These are phyloP conservation scores for Netelia virgata DNA, from an alignment of 2,888 invertebrate species.

Conservation along the genomic window DNA sequence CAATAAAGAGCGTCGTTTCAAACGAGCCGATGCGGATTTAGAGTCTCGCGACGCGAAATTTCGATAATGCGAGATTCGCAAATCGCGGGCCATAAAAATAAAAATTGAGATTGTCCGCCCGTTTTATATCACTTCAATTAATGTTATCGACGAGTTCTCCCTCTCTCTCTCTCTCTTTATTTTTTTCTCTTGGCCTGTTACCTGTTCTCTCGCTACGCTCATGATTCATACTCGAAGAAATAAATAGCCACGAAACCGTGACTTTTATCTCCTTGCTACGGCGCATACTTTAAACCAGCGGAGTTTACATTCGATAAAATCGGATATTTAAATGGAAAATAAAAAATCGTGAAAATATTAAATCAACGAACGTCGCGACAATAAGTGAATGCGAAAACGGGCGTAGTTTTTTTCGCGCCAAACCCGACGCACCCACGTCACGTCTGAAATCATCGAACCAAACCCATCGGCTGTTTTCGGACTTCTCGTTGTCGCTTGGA, in stretches of 20 bases:
- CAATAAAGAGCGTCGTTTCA: slow-evolving; percentile 6
- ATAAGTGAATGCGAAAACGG: no score
- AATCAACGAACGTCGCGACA: no score
- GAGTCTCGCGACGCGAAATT: slow-evolving; percentile 16
- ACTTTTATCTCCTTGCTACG: slow-evolving; percentile 24
- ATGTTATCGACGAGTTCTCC: slow-evolving; percentile 38
- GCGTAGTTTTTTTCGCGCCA: neutral
- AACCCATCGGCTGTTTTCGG: slow-evolving; percentile 24
- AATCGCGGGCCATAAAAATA: slow-evolving; percentile 37
- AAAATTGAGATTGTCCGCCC: slow-evolving; percentile 4
- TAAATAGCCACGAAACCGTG: slow-evolving; percentile 38
- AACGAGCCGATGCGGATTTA: slow-evolving; percentile 15
- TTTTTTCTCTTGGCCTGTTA: slow-evolving; percentile 14
- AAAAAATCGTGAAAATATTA: slow-evolving; percentile 5
- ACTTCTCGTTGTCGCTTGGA: slow-evolving; percentile 52
- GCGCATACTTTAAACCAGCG: neutral
- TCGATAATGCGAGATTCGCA: slow-evolving; percentile 32
- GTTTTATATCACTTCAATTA: slow-evolving; percentile 44
- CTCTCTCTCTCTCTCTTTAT: slow-evolving; percentile 1
- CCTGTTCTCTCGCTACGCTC: slow-evolving; percentile 7
- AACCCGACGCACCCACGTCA: slow-evolving; percentile 59
- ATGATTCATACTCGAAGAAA: slow-evolving; percentile 42
- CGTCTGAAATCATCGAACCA: slow-evolving; percentile 45
- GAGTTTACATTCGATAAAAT: slow-evolving; percentile 37
- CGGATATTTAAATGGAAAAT: neutral